A percentile compares a stretch with the other conserved stretches of the same genome.
Conservation (phyloP, 2,113 vertebrate species). For the Lontra canadensis region DNA sequence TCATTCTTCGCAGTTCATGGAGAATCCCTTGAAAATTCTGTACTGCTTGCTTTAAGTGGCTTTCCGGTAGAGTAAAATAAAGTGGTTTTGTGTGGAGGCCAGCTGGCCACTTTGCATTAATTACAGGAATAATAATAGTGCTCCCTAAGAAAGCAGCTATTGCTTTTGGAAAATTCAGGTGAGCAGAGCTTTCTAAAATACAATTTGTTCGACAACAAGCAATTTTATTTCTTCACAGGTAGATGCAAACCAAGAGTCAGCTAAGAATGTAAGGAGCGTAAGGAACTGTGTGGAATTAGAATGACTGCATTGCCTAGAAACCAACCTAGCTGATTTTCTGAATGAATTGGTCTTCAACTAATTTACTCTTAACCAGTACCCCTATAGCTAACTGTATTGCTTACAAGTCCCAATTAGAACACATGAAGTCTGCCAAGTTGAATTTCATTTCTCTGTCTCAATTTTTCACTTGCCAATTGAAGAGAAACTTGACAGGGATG, state of each 20-base stretch:
- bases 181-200: not conserved
- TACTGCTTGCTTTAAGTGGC: not conserved
- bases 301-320: not conserved
- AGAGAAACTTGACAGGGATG: not conserved
- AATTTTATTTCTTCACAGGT: not conserved
- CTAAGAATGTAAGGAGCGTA: not conserved
- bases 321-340: not conserved
- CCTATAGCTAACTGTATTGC: not conserved
- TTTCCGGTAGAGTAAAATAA: constrained; percentile 28
- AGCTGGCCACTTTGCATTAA: not conserved
- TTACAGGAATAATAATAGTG: not conserved
- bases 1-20: not conserved
- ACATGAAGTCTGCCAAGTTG: not conserved
- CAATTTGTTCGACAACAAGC: not conserved
- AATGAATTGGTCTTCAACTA: not conserved
- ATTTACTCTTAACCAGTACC: not conserved
- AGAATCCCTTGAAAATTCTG: not conserved
- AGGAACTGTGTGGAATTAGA: not conserved
- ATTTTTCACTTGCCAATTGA: not conserved
- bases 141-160: not conserved
- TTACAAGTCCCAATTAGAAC: not conserved
- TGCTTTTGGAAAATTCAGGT: constrained; percentile 24
- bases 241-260: not conserved
- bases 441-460: not conserved
- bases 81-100: not conserved